Percentiles rank a stretch among this genome's conserved stretches.
Evolutionary conservation across 1,140 invertebrate genomes (phyloP).

Genomic region (Drosophila ironensis): DNA sequence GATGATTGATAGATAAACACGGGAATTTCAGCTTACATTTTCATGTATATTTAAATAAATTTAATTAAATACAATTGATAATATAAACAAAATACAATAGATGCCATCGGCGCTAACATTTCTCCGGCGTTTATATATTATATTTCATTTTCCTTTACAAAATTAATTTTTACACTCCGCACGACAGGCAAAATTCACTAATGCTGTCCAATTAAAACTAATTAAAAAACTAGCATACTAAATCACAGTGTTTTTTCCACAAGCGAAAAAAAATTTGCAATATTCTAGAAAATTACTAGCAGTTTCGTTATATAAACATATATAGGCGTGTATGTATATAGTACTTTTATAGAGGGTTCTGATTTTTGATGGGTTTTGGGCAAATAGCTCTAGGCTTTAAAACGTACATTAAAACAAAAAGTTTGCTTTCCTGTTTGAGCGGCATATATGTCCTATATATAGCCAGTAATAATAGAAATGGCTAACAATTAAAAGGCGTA

Average conservation of each 20-base stretch:
- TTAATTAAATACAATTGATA: slow-evolving; percentile 73
- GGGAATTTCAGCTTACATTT: slow-evolving; percentile 31
- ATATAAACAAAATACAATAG: slow-evolving; percentile 67
- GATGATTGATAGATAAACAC: slow-evolving; percentile 23
- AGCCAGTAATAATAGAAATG: slow-evolving; percentile 57
- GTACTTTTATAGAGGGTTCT: slow-evolving; percentile 7
- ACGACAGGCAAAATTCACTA: slow-evolving; percentile 20
- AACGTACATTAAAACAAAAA: slow-evolving; percentile 69
- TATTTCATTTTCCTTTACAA: slow-evolving; percentile 18
- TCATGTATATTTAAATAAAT: slow-evolving; percentile 70
- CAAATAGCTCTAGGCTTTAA: slow-evolving; percentile 39
- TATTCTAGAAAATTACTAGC: slow-evolving; percentile 68
- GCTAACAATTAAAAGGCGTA: slow-evolving; percentile 78
- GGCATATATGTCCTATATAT: too few relatives aligned
- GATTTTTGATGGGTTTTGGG: slow-evolving; percentile 21
- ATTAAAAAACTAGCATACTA: slow-evolving; percentile 81
- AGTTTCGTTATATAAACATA: slow-evolving; percentile 28
- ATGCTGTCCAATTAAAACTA: slow-evolving; percentile 62
- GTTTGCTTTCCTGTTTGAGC: slow-evolving; percentile 23
- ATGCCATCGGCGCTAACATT: slow-evolving; percentile 47
- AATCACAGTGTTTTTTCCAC: slow-evolving; percentile 81
- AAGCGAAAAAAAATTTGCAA: slow-evolving; percentile 78
- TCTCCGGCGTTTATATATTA: slow-evolving; percentile 9
- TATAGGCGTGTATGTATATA: slow-evolving; percentile 24
- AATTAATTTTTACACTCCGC: slow-evolving; percentile 15